Conservation (phyloP, 2,113 vertebrate species). For the Burhinus bistriatus region DNA sequence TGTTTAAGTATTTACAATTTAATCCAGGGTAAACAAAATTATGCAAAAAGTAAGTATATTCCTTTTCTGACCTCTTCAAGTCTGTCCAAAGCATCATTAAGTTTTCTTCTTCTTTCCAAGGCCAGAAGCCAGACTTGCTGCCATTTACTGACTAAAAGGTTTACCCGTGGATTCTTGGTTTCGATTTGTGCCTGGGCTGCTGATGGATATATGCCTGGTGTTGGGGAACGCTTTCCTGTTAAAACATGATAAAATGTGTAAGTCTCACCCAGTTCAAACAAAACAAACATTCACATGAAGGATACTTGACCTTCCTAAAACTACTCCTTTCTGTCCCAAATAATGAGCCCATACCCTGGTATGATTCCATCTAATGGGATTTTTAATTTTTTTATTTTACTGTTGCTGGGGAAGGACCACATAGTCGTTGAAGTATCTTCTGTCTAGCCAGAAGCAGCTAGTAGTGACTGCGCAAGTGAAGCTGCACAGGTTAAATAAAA, state of each 20-base stretch:
- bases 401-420: not conserved
- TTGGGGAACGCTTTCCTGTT: slow-evolving; percentile 92
- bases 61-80: slow-evolving; percentile 88
- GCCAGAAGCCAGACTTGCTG: slow-evolving; percentile 99
- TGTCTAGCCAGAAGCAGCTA: not conserved
- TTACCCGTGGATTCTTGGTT: slow-evolving; percentile 93
- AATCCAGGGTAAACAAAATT: not conserved
- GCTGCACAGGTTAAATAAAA: not conserved
- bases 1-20: not conserved
- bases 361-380: not conserved
- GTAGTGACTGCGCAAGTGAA: not conserved
- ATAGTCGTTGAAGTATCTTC: not conserved
- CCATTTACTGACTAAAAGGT: slow-evolving; percentile 96
- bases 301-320: not conserved
- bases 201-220: slow-evolving; percentile 85
- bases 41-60: not conserved
- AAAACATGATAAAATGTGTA: not conserved
- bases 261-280: not conserved
- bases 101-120: slow-evolving; percentile 90
- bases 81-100: slow-evolving; percentile 94
- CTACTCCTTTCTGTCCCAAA: not conserved
- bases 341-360: not conserved
- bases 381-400: not conserved
- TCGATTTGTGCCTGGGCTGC: slow-evolving; percentile 87
- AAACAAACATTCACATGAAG: not conserved